These are phyloP conservation scores for Lasioglossum leucozonium DNA, from an alignment of 2,888 invertebrate genomes.

Conservation along the genomic window DNA sequence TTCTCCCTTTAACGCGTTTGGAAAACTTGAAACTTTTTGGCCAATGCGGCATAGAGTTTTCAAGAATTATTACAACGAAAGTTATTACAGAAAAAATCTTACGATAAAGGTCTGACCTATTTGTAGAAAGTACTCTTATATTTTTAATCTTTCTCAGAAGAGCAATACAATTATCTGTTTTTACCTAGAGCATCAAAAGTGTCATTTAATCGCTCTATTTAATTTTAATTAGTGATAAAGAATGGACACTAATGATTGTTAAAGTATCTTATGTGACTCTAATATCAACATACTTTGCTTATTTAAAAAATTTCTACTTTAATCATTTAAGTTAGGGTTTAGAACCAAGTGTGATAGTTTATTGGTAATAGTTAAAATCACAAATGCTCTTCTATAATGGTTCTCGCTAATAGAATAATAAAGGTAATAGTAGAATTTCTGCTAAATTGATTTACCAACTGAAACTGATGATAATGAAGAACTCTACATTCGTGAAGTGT, in stretches of 20 bases:
- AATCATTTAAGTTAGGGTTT: neutral
- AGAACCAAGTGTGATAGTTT: neutral
- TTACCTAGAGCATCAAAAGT: neutral
- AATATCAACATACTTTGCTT: neutral
- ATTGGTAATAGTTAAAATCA: neutral
- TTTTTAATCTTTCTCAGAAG: neutral
- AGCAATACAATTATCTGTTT: neutral
- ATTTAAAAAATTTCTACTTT: neutral
- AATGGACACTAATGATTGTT: too few species aligned
- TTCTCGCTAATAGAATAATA: neutral
- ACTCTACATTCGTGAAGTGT: constrained; percentile 13
- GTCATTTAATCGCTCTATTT: too few species aligned
- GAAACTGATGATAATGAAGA: neutral
- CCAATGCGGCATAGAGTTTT: neutral
- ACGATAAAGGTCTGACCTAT: neutral
- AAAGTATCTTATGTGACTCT: neutral
- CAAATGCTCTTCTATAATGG: neutral
- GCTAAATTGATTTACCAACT: constrained; percentile 41
- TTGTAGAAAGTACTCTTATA: neutral
- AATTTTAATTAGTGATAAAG: too few species aligned
- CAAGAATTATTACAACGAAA: neutral
- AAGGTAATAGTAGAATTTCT: neutral
- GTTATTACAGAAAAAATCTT: neutral
- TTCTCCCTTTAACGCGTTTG: neutral
- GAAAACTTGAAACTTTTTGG: neutral